phyloP scores from a whole-genome alignment of 2,113 vertebrate species.

The Thunnus maccoyii region DNA sequence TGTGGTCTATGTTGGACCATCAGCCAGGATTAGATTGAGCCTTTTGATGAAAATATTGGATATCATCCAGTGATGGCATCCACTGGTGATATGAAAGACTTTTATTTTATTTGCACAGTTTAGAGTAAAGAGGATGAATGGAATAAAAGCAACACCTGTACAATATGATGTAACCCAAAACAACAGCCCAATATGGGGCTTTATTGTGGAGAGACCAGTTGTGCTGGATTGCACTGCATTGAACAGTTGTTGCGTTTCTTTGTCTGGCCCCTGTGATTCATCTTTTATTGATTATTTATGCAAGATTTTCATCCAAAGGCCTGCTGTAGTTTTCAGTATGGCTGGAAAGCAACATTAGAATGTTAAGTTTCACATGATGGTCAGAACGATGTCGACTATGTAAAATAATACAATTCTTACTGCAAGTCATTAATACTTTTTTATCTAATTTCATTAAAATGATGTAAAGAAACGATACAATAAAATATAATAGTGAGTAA shows the following conservation, averaged over 20 bases:
- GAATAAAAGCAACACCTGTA: conserved; percentile 14
- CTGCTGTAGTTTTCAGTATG: not conserved
- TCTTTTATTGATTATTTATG: not conserved
- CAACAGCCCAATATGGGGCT: not conserved
- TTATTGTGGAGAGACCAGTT: not conserved
- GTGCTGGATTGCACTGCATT: conserved; percentile 1
- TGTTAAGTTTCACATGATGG: too few relatives aligned
- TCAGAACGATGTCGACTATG: too few relatives aligned
- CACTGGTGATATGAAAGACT: not conserved
- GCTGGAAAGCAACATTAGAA: too few relatives aligned
- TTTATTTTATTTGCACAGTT: not conserved
- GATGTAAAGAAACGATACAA: too few relatives aligned
- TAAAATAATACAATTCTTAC: too few relatives aligned
- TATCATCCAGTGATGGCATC: too few relatives aligned
- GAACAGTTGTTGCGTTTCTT: not conserved
- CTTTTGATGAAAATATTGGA: not conserved
- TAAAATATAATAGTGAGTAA: too few relatives aligned
- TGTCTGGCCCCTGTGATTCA: not conserved
- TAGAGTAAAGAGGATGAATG: not conserved
- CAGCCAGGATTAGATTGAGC: too few relatives aligned
- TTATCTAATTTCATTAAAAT: too few relatives aligned
- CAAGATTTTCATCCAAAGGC: not conserved
- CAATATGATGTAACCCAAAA: conserved; percentile 17
- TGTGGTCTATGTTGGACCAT: too few relatives aligned
- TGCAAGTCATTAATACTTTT: too few relatives aligned